These are phyloP conservation scores for Tiliacea aurago DNA, from an alignment of 2,888 invertebrate species.

Conservation along the genomic window DNA sequence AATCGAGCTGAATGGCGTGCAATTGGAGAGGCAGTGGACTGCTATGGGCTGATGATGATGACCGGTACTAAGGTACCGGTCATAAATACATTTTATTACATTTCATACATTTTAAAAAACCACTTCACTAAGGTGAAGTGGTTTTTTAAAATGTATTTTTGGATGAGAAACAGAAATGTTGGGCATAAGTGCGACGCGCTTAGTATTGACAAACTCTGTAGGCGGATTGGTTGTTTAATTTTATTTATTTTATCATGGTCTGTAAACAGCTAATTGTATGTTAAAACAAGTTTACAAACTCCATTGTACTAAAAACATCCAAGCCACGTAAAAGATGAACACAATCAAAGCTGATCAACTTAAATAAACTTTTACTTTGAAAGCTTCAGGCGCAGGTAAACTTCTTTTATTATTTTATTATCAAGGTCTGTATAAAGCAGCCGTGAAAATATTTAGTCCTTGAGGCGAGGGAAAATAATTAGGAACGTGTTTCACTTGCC, in stretches of 20 bases:
- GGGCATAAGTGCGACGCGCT: background rate
- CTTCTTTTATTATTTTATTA: constrained; percentile 35
- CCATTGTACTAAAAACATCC: constrained; percentile 8
- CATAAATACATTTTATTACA: too few species aligned
- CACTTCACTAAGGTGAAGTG: too few species aligned
- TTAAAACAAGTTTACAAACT: constrained; percentile 18
- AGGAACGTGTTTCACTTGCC: background rate
- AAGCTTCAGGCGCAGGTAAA: constrained; percentile 1
- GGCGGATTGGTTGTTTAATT: background rate
- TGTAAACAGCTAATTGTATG: constrained; percentile 29
- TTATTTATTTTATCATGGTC: background rate
- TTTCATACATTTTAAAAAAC: too few species aligned
- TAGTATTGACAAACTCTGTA: background rate
- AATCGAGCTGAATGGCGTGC: too few species aligned
- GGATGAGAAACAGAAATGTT: background rate
- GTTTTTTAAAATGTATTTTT: background rate
- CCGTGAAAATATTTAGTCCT: constrained; percentile 32
- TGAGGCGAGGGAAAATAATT: constrained; percentile 18
- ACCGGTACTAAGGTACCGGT: too few species aligned
- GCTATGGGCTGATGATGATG: too few species aligned
- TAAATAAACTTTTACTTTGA: constrained; percentile 33
- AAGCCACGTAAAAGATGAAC: constrained; percentile 43
- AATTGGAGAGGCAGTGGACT: too few species aligned
- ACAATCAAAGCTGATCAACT: constrained; percentile 41
- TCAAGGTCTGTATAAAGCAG: constrained; percentile 6